Evolutionary conservation across 1,140 invertebrate species (phyloP).

Genomic region (Copidosoma floridanum): DNA sequence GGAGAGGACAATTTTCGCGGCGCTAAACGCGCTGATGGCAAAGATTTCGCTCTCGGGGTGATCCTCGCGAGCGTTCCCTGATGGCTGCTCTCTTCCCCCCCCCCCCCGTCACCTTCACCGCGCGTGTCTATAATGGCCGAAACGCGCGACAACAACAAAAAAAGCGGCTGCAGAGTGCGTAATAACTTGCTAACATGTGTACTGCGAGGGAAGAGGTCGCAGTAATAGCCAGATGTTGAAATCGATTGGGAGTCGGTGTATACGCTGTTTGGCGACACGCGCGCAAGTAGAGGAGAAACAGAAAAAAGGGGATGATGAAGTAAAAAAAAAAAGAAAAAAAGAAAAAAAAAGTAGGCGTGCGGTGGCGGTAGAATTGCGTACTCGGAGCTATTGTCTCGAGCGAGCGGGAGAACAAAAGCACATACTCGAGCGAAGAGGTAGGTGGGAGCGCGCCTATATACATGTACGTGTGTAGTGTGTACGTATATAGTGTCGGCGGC

Average conservation of each 20-base stretch:
- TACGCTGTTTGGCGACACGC: no score
- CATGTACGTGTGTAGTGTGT: slow-evolving; percentile 36
- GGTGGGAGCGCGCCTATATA: slow-evolving; percentile 5
- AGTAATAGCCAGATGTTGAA: slow-evolving; percentile 36
- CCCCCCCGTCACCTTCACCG: no score
- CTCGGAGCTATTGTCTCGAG: slow-evolving; percentile 44
- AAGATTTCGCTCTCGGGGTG: no score
- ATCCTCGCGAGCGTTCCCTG: neutral
- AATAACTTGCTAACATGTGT: no score
- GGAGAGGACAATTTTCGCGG: no score
- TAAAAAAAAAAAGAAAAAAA: no score
- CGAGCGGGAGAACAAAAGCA: slow-evolving; percentile 31
- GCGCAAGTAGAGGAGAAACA: no score
- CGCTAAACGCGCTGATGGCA: no score
- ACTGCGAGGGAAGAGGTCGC: neutral
- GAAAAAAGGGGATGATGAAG: no score
- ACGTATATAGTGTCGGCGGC: slow-evolving; percentile 29
- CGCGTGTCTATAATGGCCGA: neutral
- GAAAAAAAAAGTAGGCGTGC: slow-evolving; percentile 9
- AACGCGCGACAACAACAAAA: neutral
- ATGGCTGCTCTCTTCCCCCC: neutral
- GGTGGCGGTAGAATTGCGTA: neutral
- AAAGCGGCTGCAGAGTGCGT: neutral
- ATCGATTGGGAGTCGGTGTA: slow-evolving; percentile 28
- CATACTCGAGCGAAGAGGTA: slow-evolving; percentile 16